Base-by-base conservation (phyloP, 2,888 invertebrate genomes). In the Bombyx huttoni region DNA sequence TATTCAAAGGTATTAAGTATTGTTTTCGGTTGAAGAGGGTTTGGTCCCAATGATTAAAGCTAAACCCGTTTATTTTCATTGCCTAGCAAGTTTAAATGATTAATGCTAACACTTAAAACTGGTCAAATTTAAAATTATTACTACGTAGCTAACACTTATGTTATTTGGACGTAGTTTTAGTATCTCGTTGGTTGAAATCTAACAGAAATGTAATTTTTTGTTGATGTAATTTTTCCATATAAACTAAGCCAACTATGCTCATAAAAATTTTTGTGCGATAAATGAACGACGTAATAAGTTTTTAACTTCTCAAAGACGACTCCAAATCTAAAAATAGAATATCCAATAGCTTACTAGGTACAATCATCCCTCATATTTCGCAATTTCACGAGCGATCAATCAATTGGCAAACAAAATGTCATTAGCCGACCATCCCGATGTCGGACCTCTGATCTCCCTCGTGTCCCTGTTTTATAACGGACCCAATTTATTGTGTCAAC, bases 321-420 rank as follows among this genome's bases (percentile, higher is more conserved):
- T 24, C 24, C 24, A 24, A 24, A 24, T 24, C 24, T 24, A 24
- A 24, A 24, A 24, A 24, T 24, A 24, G 40, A 40, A 40, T 2
- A 40, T 40, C 9, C 9, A 40, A 40, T 35, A 35, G 35, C 35
- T n/a, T 35, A 35, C 7, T 35, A 35, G 35, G 35, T 40, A 40
- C 13, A 48, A 48, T 24, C n/a, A 33, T 34, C 48, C 34, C n/a
- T 61, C 59, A 57, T 57, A 58, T 56, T 59, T 56, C 54, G 52
- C 50, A 58, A 57, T 62, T 57, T 54, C 55, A 54, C 56, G 52
- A 54, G 54, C 58, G 60, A 69, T 69, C 67, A 68, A 68, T 69
- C 68, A 68, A 63, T 63, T 55, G 61, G 55, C 59, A 61, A 64
- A 64, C 60, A 67, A 65, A 65, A 67, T 67, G 65, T 64, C 67